Conservation (phyloP, 2,888 invertebrate genomes). For the Glaucopsyche alexis region DNA sequence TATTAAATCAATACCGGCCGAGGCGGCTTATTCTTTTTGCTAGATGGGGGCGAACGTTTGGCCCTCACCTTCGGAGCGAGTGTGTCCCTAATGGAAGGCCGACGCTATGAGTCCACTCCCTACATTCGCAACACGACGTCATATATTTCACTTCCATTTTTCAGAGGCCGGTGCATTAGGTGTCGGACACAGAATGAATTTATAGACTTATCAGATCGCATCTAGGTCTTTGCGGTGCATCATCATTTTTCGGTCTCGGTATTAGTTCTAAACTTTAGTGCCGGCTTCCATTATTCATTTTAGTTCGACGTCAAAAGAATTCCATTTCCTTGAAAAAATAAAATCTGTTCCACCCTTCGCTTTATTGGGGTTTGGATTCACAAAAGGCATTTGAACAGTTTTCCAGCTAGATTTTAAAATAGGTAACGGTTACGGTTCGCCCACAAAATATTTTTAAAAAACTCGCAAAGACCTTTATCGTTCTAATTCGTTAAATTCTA, state of each 20-base stretch:
- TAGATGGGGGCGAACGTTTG: slow-evolving; percentile 49
- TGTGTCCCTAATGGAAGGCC: slow-evolving; percentile 54
- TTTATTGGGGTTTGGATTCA: slow-evolving; percentile 34
- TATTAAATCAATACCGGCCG: slow-evolving; percentile 65
- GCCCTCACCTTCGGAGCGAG: slow-evolving; percentile 47
- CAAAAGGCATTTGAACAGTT: slow-evolving; percentile 28
- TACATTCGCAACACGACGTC: slow-evolving; percentile 37
- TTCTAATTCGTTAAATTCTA: background rate
- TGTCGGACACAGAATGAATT: slow-evolving; percentile 42
- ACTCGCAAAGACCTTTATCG: background rate
- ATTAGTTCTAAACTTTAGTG: slow-evolving; percentile 31
- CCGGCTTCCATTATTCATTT: slow-evolving; percentile 38
- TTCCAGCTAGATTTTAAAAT: slow-evolving; percentile 28
- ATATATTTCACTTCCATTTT: slow-evolving; percentile 42
- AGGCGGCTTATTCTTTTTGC: slow-evolving; percentile 55
- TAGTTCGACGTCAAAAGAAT: slow-evolving; percentile 38
- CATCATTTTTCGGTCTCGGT: slow-evolving; percentile 16
- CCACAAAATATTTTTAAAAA: slow-evolving; percentile 21
- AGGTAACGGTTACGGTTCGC: background rate
- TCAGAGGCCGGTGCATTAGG: slow-evolving; percentile 34
- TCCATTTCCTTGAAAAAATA: slow-evolving; percentile 38
- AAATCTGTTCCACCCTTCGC: slow-evolving; percentile 27
- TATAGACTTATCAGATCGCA: slow-evolving; percentile 23
- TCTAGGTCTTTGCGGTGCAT: slow-evolving; percentile 25
- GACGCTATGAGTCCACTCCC: slow-evolving; percentile 44